Evolutionary conservation across 2,113 vertebrate genomes (phyloP), one percentile per base, ranked within the genome.

Genomic region (Hypocryptadius cinnamomeus): DNA sequence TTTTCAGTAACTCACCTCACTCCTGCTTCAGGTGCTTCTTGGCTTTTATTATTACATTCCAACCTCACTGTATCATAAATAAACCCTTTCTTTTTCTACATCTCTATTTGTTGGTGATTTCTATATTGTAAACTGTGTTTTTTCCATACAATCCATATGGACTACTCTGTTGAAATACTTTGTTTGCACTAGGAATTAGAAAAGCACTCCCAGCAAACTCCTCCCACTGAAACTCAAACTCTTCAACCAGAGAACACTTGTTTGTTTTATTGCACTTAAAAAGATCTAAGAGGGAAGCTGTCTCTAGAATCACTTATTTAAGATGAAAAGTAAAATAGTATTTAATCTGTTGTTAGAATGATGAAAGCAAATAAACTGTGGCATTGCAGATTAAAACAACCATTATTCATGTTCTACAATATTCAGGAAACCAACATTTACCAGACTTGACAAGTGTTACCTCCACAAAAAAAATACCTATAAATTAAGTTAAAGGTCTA

Each of bases 31-130:
- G 92, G 61, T 83, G 85, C 77, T 88, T 92, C 54, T 84, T 92
- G 82, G 82, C 85, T 91, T 94, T 68, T 84, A 61, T 86, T 94
- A 86, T 90, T 91, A 92, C 79, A 90, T 92, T 96, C 95, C 93
- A 86, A 81, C 31, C 23, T 92, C 77, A 33, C 90, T 84, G 82
- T 94, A 81, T 76, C 85, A 78, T 90, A 94, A 96, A 96, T 96
- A 95, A 96, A 96, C 37, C 30, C 42, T 79, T 7, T 0, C 15
- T 87, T 96, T 96, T 96, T 95, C 79, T 95, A 96, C 48, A 79
- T 53, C 28, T 91, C 42, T 72, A 64, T 56, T 68, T 80, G 40
- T 18, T 85, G 47, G 64, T 89, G 28, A 51, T 76, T 93, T 84
- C 15, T 31, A 2, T 71, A 96, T 77, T 50, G 54, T 80, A 56